Percentiles rank a stretch among this genome's conserved stretches.
Evolutionary conservation across 2,113 vertebrate genomes (phyloP).

Genomic region (Silurus glanis): DNA sequence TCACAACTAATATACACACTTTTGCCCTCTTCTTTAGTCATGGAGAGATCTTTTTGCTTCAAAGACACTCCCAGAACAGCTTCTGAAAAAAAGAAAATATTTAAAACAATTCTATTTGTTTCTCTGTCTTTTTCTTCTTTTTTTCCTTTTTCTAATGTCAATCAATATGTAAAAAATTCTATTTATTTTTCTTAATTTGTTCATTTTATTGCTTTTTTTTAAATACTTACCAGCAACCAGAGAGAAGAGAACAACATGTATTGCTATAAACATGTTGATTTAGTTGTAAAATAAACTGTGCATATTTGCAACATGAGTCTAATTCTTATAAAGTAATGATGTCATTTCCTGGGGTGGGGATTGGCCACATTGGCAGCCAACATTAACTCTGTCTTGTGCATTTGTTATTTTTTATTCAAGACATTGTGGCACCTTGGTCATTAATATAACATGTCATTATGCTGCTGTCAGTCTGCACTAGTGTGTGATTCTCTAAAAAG

Average conservation of each 20-base stretch:
- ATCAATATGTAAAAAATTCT: neutral
- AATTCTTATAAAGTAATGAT: neutral
- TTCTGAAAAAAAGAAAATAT: neutral
- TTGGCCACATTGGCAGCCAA: neutral
- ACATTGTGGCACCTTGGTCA: too few relatives aligned
- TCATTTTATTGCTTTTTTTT: neutral
- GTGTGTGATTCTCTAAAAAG: too few relatives aligned
- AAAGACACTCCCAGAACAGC: slow-evolving; percentile 7
- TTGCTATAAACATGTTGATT: slow-evolving; percentile 16
- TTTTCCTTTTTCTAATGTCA: neutral
- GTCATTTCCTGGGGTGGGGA: slow-evolving; percentile 23
- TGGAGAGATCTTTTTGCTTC: neutral
- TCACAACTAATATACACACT: neutral
- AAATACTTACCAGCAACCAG: slow-evolving; percentile 24
- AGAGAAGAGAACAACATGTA: neutral
- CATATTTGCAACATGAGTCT: too few relatives aligned
- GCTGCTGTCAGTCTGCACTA: too few relatives aligned
- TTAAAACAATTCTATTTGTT: neutral
- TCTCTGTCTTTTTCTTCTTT: neutral
- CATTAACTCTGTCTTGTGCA: too few relatives aligned
- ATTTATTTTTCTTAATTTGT: neutral
- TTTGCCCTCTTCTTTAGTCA: neutral
- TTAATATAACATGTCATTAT: too few relatives aligned
- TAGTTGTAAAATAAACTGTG: neutral
- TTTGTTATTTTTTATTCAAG: too few relatives aligned